Evolutionary conservation across 2,797 vertebrate species (phyloP), one percentile per base, ranked within the genome.

Genomic region (Echiichthys vipera): DNA sequence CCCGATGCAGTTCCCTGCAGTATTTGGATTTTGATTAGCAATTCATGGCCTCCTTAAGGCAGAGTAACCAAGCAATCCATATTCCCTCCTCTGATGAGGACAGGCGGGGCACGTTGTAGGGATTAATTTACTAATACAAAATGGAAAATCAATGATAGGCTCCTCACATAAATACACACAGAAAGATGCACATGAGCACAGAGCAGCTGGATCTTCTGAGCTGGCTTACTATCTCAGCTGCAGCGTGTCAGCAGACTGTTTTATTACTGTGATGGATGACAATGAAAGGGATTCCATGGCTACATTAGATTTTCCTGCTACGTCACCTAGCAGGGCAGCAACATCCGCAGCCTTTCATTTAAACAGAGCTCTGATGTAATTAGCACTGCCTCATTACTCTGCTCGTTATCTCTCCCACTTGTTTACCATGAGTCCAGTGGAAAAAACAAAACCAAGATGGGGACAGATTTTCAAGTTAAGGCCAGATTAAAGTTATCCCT

Each of bases 51-150:
- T 83, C 81, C 80, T 87, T 71, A 84, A 86, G 72, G 74, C 79
- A 29, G 62, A 64, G 63, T 78, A 90, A 84, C 83, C 87, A 87
- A 84, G 47, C 47, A 78, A 88, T 93, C 87, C 84, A 91, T 92
- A 90, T 77, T 34, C 55, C 71, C 69, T 76, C 43, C 65, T 76
- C 68, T 65, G 68, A 74, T 78, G 77, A 82, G 67, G 70, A 72
- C 61, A 42, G 22, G 59, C 40, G 71, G 49, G 80, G 66, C 30
- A 71, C n/a, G 8, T 69, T 79, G 69, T 75, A 39, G 75, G 78
- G 80, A 91, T 93, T 85, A 14, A 84, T 93, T 89, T 82, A 87
- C 78, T 83, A 85, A 85, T 81, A 78, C 56, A 64, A 87, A 90
- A 87, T 89, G 74, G 65, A 71, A 93, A 90, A 89, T 92, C 86